Evolutionary conservation across 2,888 invertebrate genomes (phyloP).

Genomic region (Scaptomyza polygonia): DNA sequence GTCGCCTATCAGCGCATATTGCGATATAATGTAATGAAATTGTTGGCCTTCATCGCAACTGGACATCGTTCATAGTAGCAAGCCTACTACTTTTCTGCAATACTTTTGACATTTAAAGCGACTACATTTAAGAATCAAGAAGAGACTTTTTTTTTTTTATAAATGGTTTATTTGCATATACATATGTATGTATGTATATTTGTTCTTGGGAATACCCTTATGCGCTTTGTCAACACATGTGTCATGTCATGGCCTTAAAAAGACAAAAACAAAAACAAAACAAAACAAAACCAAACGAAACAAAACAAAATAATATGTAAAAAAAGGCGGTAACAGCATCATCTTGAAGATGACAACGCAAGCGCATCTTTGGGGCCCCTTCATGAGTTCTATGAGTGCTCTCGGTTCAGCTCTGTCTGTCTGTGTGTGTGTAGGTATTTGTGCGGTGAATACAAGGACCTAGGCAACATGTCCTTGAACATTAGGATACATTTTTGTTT

Average conservation of each 20-base stretch:
- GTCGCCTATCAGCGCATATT: conserved; percentile 38
- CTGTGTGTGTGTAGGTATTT: conserved; percentile 34
- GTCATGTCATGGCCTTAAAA: conserved; percentile 53
- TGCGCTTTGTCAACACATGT: conserved; percentile 45
- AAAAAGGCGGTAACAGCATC: conserved; percentile 28
- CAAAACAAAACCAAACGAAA: conserved; percentile 8
- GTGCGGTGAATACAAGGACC: conserved; percentile 17
- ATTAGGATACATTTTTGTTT: conserved; percentile 23
- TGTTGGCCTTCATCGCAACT: conserved; percentile 9
- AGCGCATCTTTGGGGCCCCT: conserved; percentile 53
- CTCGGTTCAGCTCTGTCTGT: conserved; percentile 6
- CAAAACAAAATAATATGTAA: neutral
- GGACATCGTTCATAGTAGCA: conserved; percentile 22
- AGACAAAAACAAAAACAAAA: conserved; percentile 3
- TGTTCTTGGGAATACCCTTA: conserved; percentile 45
- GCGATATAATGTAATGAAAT: conserved; percentile 28
- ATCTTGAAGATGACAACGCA: conserved; percentile 58
- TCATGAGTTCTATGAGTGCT: neutral
- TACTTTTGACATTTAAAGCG: neutral
- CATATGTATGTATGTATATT: conserved; percentile 3
- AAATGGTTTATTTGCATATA: neutral
- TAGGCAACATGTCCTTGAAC: conserved; percentile 44
- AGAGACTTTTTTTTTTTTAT: too few species aligned
- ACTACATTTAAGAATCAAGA: too few species aligned
- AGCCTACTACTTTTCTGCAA: neutral